Evolutionary conservation across 1,140 invertebrate species (phyloP).

Genomic region (Dryas iulia): DNA sequence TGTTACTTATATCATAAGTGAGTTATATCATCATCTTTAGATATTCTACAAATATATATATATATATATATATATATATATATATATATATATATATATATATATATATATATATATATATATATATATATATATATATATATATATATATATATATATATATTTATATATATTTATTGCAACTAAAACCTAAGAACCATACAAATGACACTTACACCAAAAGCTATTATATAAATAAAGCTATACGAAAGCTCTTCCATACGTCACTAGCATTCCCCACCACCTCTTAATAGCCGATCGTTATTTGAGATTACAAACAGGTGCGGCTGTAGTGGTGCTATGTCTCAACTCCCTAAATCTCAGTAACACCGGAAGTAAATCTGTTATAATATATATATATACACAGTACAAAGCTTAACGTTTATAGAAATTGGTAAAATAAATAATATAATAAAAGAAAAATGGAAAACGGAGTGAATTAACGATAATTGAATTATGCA

Average conservation of each 20-base stretch:
- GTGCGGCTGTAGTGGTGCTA: background rate
- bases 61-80: too few relatives aligned
- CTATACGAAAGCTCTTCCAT: slow-evolving; percentile 6
- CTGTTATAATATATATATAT: background rate
- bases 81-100: too few relatives aligned
- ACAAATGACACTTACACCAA: background rate
- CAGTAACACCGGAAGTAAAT: background rate
- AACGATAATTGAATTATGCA: too few relatives aligned
- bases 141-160: background rate
- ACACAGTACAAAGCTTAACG: background rate
- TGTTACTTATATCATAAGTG: too few relatives aligned
- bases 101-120: too few relatives aligned
- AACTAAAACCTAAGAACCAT: background rate
- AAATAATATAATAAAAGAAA: too few relatives aligned
- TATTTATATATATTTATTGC: background rate
- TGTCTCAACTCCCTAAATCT: background rate
- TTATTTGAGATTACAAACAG: slow-evolving; percentile 33
- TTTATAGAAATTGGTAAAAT: background rate
- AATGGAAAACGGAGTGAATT: too few relatives aligned
- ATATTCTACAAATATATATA: too few relatives aligned
- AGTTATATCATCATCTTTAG: too few relatives aligned
- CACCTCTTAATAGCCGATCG: slow-evolving; percentile 35
- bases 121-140: too few relatives aligned
- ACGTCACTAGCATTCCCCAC: slow-evolving; percentile 24
- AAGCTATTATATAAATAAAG: slow-evolving; percentile 8